phyloP scores from a whole-genome alignment of 2,888 invertebrate species.

The Sarcophaga rosellei region DNA sequence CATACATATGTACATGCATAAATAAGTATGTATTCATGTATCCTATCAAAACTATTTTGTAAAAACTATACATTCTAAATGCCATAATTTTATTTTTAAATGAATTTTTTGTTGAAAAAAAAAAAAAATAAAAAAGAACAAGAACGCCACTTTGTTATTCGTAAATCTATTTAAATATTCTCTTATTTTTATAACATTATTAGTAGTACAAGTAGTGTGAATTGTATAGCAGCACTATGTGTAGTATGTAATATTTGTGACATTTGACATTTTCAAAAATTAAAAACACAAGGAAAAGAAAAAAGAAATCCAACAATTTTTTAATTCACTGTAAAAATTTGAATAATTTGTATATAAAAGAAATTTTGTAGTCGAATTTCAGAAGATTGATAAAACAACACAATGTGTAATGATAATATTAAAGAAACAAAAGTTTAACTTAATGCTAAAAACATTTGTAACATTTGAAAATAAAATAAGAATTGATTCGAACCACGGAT shows the following conservation, averaged over 20 bases:
- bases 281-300: not conserved
- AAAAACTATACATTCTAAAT: too few species aligned
- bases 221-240: not conserved
- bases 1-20: not conserved
- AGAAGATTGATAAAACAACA: slow-evolving; percentile 16
- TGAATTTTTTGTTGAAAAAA: not conserved
- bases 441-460: too few species aligned
- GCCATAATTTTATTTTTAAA: too few species aligned
- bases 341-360: slow-evolving; percentile 7
- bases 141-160: not conserved
- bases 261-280: slow-evolving; percentile 39
- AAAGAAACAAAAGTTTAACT: too few species aligned
- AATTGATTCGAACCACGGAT: too few species aligned
- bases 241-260: slow-evolving; percentile 21
- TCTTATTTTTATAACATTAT: not conserved
- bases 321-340: slow-evolving; percentile 17
- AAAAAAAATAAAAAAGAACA: slow-evolving; percentile 7
- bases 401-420: too few species aligned
- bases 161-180: not conserved
- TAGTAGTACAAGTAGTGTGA: not conserved
- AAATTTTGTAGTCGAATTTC: not conserved
- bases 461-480: too few species aligned
- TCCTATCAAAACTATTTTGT: too few species aligned
- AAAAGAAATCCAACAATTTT: slow-evolving; percentile 15
- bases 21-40: too few species aligned